Conservation (phyloP, 2,797 vertebrate genomes). For the Pseudocheirus occidentalis region DNA sequence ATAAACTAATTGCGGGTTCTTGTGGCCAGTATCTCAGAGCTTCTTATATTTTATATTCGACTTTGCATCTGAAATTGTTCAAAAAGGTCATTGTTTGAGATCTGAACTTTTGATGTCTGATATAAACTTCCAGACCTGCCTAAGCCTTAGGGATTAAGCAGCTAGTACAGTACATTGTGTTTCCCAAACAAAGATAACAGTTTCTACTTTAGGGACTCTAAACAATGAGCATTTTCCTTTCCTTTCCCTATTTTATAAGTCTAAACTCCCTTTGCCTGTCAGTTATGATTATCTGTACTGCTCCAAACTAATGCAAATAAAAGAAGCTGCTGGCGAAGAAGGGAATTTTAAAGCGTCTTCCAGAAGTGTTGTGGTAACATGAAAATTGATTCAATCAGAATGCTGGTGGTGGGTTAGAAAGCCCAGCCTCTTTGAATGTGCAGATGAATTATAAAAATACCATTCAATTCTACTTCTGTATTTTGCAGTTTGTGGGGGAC, state of each 20-base stretch:
- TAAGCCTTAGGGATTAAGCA: slow-evolving; percentile 61
- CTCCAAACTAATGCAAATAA: slow-evolving; percentile 68
- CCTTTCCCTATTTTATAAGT: slow-evolving; percentile 44
- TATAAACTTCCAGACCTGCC: slow-evolving; percentile 50
- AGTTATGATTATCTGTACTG: slow-evolving; percentile 60
- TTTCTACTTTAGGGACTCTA: slow-evolving; percentile 63
- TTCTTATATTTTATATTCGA: background rate
- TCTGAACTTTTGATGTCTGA: background rate
- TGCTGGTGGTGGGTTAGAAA: slow-evolving; percentile 22
- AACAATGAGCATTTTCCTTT: slow-evolving; percentile 56
- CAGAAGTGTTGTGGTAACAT: slow-evolving; percentile 52
- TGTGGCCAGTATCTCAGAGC: background rate
- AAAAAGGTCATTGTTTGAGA: slow-evolving; percentile 28
- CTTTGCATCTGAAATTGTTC: slow-evolving; percentile 16
- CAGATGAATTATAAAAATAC: slow-evolving; percentile 32
- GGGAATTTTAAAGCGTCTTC: slow-evolving; percentile 60
- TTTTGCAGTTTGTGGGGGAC: slow-evolving; percentile 36
- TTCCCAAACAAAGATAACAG: slow-evolving; percentile 60
- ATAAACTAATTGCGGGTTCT: background rate
- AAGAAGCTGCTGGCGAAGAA: slow-evolving; percentile 51
- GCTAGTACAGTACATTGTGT: slow-evolving; percentile 49
- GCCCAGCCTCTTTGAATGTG: slow-evolving; percentile 12
- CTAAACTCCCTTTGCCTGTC: slow-evolving; percentile 38
- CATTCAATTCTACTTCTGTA: slow-evolving; percentile 32
- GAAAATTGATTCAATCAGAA: slow-evolving; percentile 41